Conservation (phyloP, 2,113 vertebrate species). For the Bolborhynchus lineola region DNA sequence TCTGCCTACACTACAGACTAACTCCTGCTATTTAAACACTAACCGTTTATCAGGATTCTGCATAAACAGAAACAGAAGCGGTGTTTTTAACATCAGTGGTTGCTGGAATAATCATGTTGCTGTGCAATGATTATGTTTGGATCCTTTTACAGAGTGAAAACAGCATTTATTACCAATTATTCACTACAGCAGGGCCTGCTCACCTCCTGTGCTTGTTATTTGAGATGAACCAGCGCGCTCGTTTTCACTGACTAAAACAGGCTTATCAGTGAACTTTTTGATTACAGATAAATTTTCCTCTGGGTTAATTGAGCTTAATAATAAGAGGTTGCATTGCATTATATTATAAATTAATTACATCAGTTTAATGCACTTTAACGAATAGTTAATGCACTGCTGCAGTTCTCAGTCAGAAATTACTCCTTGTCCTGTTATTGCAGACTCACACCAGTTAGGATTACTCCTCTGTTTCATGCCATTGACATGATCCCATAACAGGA, state of each 20-base stretch:
- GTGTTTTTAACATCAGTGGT: neutral
- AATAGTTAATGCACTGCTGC: neutral
- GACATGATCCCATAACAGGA: constrained; percentile 53
- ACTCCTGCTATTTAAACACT: neutral
- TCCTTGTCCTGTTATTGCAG: constrained; percentile 1
- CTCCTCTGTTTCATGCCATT: constrained; percentile 2
- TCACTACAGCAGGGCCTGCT: neutral
- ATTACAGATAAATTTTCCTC: constrained; percentile 18
- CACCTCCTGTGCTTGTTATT: constrained; percentile 25
- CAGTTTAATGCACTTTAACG: constrained; percentile 8
- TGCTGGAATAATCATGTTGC: constrained; percentile 24
- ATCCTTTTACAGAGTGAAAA: constrained; percentile 39
- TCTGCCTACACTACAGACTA: neutral
- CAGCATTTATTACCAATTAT: constrained; percentile 13
- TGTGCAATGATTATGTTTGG: constrained; percentile 2
- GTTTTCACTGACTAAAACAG: neutral
- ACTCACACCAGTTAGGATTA: neutral
- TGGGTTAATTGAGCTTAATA: constrained; percentile 39
- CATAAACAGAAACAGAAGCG: neutral
- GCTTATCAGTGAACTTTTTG: constrained; percentile 9
- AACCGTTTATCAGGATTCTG: constrained; percentile 21
- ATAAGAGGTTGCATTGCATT: constrained; percentile 18
- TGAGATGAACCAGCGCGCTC: neutral
- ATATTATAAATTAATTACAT: constrained; percentile 58
- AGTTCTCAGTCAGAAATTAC: constrained; percentile 20